These are phyloP conservation scores for Cassiopea xamachana DNA, from an alignment of 30 jellyfish, hydroid and myxozoan genomes.

Conservation along the genomic window DNA sequence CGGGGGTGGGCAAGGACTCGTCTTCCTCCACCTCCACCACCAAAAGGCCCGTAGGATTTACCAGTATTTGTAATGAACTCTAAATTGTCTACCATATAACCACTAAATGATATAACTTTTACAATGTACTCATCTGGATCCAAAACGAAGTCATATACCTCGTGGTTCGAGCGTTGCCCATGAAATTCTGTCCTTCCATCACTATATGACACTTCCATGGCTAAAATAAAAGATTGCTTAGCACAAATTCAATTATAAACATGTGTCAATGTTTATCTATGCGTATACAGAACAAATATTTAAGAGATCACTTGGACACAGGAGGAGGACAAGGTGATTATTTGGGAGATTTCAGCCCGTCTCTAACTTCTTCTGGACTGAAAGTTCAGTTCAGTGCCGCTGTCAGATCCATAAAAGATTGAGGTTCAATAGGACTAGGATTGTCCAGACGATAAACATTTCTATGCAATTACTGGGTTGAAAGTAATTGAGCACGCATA, in stretches of 20 bases:
- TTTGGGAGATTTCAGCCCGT: too few relatives aligned
- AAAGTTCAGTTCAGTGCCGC: too few relatives aligned
- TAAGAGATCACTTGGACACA: too few relatives aligned
- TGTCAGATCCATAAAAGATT: too few relatives aligned
- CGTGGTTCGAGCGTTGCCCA: constrained; percentile 51
- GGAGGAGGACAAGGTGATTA: too few relatives aligned
- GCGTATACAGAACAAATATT: too few relatives aligned
- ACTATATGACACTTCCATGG: constrained; percentile 43
- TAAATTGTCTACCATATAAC: constrained; percentile 76
- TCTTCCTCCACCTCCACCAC: constrained; percentile 89
- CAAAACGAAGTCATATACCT: constrained; percentile 51
- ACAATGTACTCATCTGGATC: constrained; percentile 65
- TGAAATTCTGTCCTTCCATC: constrained; percentile 46
- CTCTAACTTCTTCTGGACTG: too few relatives aligned
- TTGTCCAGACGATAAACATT: too few relatives aligned
- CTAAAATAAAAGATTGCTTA: constrained; percentile 19
- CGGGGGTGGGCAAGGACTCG: constrained; percentile 22
- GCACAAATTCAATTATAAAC: neutral
- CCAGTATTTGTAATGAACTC: constrained; percentile 67
- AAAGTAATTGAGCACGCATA: too few relatives aligned
- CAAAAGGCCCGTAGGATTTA: constrained; percentile 73
- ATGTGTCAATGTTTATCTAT: too few relatives aligned
- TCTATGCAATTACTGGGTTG: too few relatives aligned
- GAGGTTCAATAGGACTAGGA: too few relatives aligned
- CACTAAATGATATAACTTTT: constrained; percentile 49